Conservation (phyloP, 2,797 vertebrate genomes). For the Acanthurus lineatus region DNA sequence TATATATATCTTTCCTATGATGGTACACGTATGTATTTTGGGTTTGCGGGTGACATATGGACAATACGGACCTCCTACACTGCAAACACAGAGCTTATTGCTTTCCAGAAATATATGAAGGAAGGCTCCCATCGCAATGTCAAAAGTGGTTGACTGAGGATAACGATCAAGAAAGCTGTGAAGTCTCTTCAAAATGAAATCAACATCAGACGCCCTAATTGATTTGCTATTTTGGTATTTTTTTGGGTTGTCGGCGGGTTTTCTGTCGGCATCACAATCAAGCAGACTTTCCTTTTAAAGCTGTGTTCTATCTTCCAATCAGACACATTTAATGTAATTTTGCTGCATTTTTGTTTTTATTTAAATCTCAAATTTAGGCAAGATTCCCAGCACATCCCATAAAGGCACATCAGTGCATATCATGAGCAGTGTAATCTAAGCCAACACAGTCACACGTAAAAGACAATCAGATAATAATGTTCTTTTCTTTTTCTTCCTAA, state of each 20-base stretch:
- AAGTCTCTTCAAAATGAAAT: slow-evolving; percentile 53
- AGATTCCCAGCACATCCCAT: slow-evolving; percentile 6
- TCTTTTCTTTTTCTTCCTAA: slow-evolving; percentile 25
- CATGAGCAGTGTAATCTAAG: slow-evolving; percentile 3
- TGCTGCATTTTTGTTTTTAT: slow-evolving; percentile 12
- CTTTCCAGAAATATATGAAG: slow-evolving; percentile 50
- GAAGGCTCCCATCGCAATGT: slow-evolving; percentile 32
- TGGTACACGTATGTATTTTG: slow-evolving; percentile 18
- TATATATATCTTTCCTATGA: slow-evolving; percentile 12
- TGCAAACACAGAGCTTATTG: slow-evolving; percentile 62
- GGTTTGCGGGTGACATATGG: slow-evolving; percentile 23
- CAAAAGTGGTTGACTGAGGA: slow-evolving; percentile 34
- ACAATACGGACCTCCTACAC: slow-evolving; percentile 35
- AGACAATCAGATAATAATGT: slow-evolving; percentile 9
- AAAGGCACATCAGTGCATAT: neutral
- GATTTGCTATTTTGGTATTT: slow-evolving; percentile 39
- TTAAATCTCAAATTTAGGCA: slow-evolving; percentile 26
- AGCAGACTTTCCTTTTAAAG: slow-evolving; percentile 15
- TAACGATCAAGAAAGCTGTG: slow-evolving; percentile 43
- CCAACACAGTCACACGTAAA: neutral
- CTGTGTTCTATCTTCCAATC: slow-evolving; percentile 11
- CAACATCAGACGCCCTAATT: slow-evolving; percentile 32
- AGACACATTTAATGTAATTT: slow-evolving; percentile 24
- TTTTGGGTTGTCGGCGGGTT: neutral
- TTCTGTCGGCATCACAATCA: slow-evolving; percentile 24